Conservation (phyloP, 2,797 vertebrate species). For the Alcedo quadribrachys region DNA sequence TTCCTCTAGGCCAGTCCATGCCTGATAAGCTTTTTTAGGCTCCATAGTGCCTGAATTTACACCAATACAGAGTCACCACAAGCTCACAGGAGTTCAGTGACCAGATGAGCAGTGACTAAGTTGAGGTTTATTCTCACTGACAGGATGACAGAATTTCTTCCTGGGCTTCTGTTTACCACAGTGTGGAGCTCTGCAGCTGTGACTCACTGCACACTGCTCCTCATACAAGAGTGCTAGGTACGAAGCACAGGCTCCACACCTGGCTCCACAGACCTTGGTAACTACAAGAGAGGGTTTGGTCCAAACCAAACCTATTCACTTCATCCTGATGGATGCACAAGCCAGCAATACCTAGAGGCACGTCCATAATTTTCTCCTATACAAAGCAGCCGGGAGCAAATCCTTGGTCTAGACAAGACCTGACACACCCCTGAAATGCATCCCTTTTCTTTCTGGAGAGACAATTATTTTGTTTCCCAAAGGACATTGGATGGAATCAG, state of each 20-base stretch:
- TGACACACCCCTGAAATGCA: not conserved
- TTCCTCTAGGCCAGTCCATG: accelerated
- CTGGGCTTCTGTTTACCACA: not conserved
- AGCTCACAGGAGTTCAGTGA: not conserved
- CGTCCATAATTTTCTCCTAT: not conserved
- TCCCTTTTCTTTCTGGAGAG: not conserved
- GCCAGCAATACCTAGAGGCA: not conserved
- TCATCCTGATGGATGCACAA: not conserved
- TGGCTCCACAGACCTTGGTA: not conserved
- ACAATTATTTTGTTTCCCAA: not conserved
- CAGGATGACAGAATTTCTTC: not conserved
- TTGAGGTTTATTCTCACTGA: not conserved
- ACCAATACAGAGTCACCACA: accelerated
- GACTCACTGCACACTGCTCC: not conserved
- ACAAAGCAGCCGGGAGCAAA: not conserved
- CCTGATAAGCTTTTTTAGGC: not conserved
- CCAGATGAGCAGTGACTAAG: not conserved
- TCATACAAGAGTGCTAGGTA: not conserved
- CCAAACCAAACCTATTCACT: not conserved
- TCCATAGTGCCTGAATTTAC: not conserved
- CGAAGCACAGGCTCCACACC: not conserved
- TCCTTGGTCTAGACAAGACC: not conserved
- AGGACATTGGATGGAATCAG: not conserved
- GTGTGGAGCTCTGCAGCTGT: accelerated
- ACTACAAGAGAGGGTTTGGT: not conserved